phyloP scores from a whole-genome alignment of 2,113 vertebrate genomes.

The Notothenia rossii region DNA sequence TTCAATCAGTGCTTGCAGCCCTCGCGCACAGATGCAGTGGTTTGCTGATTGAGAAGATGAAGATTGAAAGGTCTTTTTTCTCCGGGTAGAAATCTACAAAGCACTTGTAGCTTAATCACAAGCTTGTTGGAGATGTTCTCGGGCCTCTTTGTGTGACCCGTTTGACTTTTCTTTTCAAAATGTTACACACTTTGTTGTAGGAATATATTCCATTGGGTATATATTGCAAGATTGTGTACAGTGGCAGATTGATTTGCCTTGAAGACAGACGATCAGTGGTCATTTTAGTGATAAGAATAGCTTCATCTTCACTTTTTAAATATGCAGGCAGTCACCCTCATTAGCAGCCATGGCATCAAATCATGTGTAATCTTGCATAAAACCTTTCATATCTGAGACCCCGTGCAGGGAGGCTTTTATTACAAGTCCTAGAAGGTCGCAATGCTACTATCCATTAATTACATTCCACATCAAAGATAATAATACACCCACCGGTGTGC shows the following conservation, averaged over 20 bases:
- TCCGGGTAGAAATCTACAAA: conserved; percentile 12
- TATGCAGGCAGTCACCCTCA: conserved; percentile 49
- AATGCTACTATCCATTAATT: conserved; percentile 79
- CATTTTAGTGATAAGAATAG: conserved; percentile 30
- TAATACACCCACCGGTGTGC: conserved; percentile 79
- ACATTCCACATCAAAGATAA: conserved; percentile 77
- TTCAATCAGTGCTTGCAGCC: conserved; percentile 16
- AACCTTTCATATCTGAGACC: conserved; percentile 65
- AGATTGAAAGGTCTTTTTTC: conserved; percentile 6
- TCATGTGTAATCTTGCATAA: conserved; percentile 75
- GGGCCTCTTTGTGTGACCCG: conserved; percentile 19
- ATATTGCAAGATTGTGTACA: neutral
- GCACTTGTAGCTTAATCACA: conserved; percentile 28
- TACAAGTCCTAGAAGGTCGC: conserved; percentile 70
- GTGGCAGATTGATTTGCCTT: conserved; percentile 36
- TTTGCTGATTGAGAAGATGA: conserved; percentile 36
- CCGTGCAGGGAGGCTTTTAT: conserved; percentile 66
- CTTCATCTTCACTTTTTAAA: conserved; percentile 23
- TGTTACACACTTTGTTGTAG: neutral
- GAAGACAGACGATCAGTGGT: conserved; percentile 36
- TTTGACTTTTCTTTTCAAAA: conserved; percentile 26
- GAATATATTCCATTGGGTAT: conserved; percentile 14
- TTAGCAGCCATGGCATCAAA: conserved; percentile 67
- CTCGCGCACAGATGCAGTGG: neutral
- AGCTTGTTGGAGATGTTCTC: neutral